Percentiles rank a stretch among this genome's conserved stretches.
Conservation (phyloP, 37 sponge, comb jelly and placozoan species). For the Ephydatia muelleri region DNA sequence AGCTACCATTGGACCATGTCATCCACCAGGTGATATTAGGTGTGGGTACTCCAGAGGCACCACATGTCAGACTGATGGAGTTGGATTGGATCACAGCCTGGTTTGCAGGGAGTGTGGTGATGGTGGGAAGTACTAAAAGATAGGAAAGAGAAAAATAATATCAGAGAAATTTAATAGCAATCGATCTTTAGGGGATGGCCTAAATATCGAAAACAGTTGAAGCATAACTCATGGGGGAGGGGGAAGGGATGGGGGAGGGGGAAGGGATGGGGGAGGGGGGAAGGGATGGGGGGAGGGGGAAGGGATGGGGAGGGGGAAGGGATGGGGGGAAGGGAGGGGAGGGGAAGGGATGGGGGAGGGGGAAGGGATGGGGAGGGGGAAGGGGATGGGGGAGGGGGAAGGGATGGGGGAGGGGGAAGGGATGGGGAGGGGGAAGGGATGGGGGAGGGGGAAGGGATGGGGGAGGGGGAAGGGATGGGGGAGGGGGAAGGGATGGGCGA, state of each 20-base stretch:
- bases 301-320: too few species aligned
- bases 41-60: too few species aligned
- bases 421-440: too few species aligned
- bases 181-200: background rate
- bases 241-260: background rate
- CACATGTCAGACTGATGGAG: too few species aligned
- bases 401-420: background rate
- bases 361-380: background rate
- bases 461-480: background rate
- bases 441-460: background rate
- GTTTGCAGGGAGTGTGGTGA: conserved; percentile 2
- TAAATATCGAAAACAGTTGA: background rate
- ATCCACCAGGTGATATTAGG: too few species aligned
- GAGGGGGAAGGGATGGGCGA: background rate
- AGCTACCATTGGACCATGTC: too few species aligned
- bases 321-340: background rate
- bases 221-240: background rate
- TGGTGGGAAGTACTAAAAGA: background rate
- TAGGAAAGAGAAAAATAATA: background rate
- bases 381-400: background rate
- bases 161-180: background rate
- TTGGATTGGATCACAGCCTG: too few species aligned
- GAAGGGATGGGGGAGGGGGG: too few species aligned
- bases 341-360: background rate
- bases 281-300: too few species aligned